A percentile compares a stretch with the other conserved stretches of the same genome.
phyloP scores from a whole-genome alignment of 2,113 vertebrate genomes.

The Helogale parvula region DNA sequence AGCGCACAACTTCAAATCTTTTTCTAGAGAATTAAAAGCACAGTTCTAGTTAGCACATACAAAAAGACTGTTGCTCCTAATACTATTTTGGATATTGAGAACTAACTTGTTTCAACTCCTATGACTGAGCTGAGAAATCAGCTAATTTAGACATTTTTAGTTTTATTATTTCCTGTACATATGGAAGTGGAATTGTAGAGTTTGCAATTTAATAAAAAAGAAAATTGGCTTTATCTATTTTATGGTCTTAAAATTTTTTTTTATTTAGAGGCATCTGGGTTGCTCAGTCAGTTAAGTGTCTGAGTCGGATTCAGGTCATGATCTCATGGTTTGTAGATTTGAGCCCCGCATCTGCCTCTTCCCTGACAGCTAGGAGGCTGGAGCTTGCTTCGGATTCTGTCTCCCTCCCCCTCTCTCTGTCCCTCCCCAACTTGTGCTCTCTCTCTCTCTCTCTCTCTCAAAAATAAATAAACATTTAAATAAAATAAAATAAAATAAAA shows the following conservation, averaged over 20 bases:
- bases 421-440: too few species aligned
- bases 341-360: too few species aligned
- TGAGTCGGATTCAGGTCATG: too few species aligned
- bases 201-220: slow-evolving; percentile 40
- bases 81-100: slow-evolving; percentile 45
- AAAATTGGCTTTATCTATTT: background rate
- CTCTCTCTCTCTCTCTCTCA: too few species aligned
- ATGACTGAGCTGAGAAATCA: slow-evolving; percentile 34
- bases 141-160: slow-evolving; percentile 19
- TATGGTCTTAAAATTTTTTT: background rate
- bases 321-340: too few species aligned
- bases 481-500: too few species aligned
- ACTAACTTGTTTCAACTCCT: slow-evolving; percentile 38
- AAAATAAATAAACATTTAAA: too few species aligned
- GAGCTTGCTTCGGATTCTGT: too few species aligned
- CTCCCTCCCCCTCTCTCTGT: too few species aligned
- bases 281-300: too few species aligned
- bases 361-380: too few species aligned
- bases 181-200: slow-evolving; percentile 22
- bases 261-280: too few species aligned
- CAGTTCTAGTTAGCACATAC: slow-evolving; percentile 16
- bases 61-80: background rate
- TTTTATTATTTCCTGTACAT: background rate
- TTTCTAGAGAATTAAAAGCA: slow-evolving; percentile 52
- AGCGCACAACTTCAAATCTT: slow-evolving; percentile 26